phyloP scores from a whole-genome alignment of 2,113 vertebrate genomes.

The Ornithorhynchus anatinus region DNA sequence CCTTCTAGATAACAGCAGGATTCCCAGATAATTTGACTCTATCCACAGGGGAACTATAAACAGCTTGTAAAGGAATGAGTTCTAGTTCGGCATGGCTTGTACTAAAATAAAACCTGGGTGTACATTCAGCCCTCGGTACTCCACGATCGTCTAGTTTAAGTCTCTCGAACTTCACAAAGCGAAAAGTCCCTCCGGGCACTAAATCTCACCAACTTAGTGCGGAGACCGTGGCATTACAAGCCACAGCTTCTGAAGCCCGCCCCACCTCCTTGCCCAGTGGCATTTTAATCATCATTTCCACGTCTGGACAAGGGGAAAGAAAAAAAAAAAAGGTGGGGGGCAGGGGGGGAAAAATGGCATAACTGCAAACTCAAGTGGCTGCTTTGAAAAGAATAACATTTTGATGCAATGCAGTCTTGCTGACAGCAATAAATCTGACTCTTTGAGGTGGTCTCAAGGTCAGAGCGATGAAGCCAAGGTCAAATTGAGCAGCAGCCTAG shows the following conservation, averaged over 20 bases:
- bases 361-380: background rate
- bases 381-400: background rate
- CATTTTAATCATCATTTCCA: background rate
- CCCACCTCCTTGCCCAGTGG: background rate
- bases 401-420: background rate
- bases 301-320: background rate
- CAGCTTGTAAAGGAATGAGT: background rate
- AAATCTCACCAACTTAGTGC: background rate
- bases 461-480: too few relatives aligned
- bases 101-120: background rate
- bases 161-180: background rate
- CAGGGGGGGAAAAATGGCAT: background rate
- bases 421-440: background rate
- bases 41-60: background rate
- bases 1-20: background rate
- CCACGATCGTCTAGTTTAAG: background rate
- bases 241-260: too few relatives aligned
- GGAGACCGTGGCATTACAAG: background rate
- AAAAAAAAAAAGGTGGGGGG: background rate
- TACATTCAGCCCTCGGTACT: background rate
- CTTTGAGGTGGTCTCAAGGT: too few relatives aligned
- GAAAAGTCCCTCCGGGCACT: background rate
- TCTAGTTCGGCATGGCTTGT: background rate
- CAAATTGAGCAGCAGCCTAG: too few relatives aligned
- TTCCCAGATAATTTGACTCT: background rate